phyloP scores from a whole-genome alignment of 2,888 invertebrate genomes.

The Lepidochitona cinerea region DNA sequence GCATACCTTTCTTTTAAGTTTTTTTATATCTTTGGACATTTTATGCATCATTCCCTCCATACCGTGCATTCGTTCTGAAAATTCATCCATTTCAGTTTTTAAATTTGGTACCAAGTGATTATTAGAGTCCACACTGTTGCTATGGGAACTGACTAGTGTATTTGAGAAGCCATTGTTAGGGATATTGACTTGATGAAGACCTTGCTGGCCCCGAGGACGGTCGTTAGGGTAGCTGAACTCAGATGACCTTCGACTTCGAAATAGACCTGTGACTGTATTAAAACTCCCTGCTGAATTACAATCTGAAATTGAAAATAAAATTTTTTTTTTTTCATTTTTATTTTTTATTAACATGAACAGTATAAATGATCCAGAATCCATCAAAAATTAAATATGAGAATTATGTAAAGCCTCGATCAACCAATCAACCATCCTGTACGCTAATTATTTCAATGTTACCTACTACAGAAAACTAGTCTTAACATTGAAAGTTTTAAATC shows the following conservation, averaged over 20 bases:
- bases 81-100: constrained; percentile 43
- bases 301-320: constrained; percentile 49
- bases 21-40: constrained; percentile 74
- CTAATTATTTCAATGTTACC: too few relatives aligned
- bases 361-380: too few relatives aligned
- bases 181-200: not conserved
- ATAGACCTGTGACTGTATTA: constrained; percentile 66
- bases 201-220: constrained; percentile 12
- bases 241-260: constrained; percentile 48
- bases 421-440: too few relatives aligned
- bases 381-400: too few relatives aligned
- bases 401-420: too few relatives aligned
- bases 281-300: constrained; percentile 69
- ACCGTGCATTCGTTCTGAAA: constrained; percentile 71
- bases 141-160: not conserved
- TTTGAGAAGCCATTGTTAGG: not conserved
- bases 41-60: constrained; percentile 74
- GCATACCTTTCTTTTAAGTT: constrained; percentile 72
- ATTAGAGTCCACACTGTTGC: not conserved
- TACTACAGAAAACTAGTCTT: too few relatives aligned
- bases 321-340: too few relatives aligned
- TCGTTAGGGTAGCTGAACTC: constrained; percentile 51
- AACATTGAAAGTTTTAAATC: too few relatives aligned
- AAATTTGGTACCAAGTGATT: not conserved
- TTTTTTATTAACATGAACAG: too few relatives aligned